Conservation (phyloP, 2,113 vertebrate species). For the Cinclus cinclus region DNA sequence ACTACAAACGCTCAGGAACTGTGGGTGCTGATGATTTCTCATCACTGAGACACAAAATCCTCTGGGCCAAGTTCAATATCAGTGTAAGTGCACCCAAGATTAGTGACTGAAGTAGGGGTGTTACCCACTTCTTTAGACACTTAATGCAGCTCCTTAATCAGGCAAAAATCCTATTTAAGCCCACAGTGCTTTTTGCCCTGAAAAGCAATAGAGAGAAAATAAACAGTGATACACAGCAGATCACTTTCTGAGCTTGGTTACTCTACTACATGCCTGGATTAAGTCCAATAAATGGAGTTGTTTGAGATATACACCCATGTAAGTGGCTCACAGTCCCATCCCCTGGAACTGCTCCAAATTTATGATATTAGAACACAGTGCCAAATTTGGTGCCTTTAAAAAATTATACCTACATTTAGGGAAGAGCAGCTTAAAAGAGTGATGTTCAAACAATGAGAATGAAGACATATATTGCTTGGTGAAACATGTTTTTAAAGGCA, state of each 20-base stretch:
- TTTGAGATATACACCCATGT: constrained; percentile 48
- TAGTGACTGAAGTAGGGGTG: neutral
- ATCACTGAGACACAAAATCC: neutral
- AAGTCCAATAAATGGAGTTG: constrained; percentile 52
- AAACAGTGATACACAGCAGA: neutral
- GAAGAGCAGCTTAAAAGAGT: neutral
- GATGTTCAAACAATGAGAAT: neutral
- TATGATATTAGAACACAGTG: neutral
- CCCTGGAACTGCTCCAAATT: constrained; percentile 43
- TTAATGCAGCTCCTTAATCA: constrained; percentile 1
- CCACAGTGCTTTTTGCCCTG: neutral
- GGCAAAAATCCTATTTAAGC: constrained; percentile 27
- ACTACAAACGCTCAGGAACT: neutral
- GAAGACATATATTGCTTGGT: neutral
- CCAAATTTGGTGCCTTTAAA: constrained; percentile 12
- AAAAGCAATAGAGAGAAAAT: constrained; percentile 1
- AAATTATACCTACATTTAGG: neutral
- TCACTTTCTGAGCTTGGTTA: neutral
- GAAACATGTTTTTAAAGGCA: constrained; percentile 4
- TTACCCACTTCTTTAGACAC: neutral
- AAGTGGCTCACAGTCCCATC: constrained; percentile 34
- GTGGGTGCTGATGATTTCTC: constrained; percentile 27
- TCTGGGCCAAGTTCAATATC: neutral
- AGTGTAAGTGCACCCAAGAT: constrained; percentile 25
- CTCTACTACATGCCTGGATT: constrained; percentile 49